phyloP scores from a whole-genome alignment of 1,140 invertebrate species.

The Drosophila truncata region DNA sequence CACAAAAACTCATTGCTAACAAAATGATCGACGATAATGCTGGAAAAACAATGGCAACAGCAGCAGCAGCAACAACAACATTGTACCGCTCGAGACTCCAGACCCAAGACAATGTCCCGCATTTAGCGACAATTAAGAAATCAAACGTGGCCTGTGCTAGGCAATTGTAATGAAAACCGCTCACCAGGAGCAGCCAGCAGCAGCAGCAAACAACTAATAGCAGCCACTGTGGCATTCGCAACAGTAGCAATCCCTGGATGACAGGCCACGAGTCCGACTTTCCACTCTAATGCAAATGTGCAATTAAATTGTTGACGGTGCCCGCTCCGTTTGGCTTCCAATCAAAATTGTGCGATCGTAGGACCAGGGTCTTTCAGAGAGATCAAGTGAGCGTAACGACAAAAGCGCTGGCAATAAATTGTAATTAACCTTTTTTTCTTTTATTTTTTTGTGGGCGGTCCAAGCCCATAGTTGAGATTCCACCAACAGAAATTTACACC shows the following conservation, averaged over 20 bases:
- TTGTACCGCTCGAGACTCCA: slow-evolving; percentile 18
- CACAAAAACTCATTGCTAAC: slow-evolving; percentile 78
- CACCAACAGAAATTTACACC: slow-evolving; percentile 7
- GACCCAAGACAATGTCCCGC: slow-evolving; percentile 69
- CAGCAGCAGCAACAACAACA: slow-evolving; percentile 18
- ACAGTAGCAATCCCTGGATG: slow-evolving; percentile 43
- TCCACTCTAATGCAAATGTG: slow-evolving; percentile 80
- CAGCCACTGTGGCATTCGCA: slow-evolving; percentile 19
- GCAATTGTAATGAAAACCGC: slow-evolving; percentile 69
- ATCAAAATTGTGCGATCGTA: slow-evolving; percentile 77
- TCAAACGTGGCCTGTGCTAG: slow-evolving; percentile 70
- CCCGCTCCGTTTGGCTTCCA: slow-evolving; percentile 52
- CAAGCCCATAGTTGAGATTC: slow-evolving; percentile 7
- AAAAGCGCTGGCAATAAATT: slow-evolving; percentile 71
- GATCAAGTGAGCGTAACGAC: slow-evolving; percentile 66
- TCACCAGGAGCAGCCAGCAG: slow-evolving; percentile 55
- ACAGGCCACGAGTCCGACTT: slow-evolving; percentile 61
- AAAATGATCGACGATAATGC: slow-evolving; percentile 79
- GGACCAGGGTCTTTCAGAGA: slow-evolving; percentile 50
- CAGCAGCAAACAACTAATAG: slow-evolving; percentile 15
- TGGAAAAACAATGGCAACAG: slow-evolving; percentile 33
- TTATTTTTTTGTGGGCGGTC: slow-evolving; percentile 56
- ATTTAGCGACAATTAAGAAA: slow-evolving; percentile 84
- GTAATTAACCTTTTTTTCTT: slow-evolving; percentile 74
- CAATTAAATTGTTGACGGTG: slow-evolving; percentile 81